A percentile compares a stretch with the other conserved stretches of the same genome.
Evolutionary conservation across 2,797 vertebrate genomes (phyloP).

Genomic region (Pangasius mekongensis): DNA sequence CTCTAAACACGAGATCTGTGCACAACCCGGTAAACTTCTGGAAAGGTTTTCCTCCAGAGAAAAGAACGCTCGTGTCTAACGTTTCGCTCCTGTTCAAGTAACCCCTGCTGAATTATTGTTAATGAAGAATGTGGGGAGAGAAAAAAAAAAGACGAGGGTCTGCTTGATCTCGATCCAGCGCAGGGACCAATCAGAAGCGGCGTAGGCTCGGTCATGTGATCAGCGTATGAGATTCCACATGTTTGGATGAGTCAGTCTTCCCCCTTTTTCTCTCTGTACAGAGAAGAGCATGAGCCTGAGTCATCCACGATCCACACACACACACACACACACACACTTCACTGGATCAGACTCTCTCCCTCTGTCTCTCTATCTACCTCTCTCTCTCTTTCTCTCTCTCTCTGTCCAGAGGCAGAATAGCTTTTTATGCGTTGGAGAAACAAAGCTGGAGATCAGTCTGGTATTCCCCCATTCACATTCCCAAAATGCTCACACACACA

Average conservation of each 20-base stretch:
- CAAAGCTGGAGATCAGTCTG: constrained; percentile 33
- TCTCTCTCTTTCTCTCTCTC: constrained; percentile 45
- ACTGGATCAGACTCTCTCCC: constrained; percentile 37
- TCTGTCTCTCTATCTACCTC: too few relatives aligned
- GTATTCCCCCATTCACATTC: constrained; percentile 48
- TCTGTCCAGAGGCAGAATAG: constrained; percentile 47
- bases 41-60: background rate
- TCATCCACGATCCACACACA: constrained; percentile 63
- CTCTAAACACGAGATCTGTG: background rate
- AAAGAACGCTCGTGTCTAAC: background rate
- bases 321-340: constrained; percentile 4
- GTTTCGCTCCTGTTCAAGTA: background rate
- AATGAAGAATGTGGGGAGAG: background rate
- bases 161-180: constrained; percentile 16
- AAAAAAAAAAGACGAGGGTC: background rate
- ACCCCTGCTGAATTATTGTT: background rate
- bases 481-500: constrained; percentile 31
- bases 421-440: constrained; percentile 39
- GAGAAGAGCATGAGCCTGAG: constrained; percentile 55
- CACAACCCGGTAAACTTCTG: background rate
- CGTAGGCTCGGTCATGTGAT: constrained; percentile 85
- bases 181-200: constrained; percentile 48
- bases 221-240: constrained; percentile 89
- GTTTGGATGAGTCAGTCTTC: constrained; percentile 90
- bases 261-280: constrained; percentile 70